phyloP scores from a whole-genome alignment of 2,888 invertebrate species.

The Limulus polyphemus region DNA sequence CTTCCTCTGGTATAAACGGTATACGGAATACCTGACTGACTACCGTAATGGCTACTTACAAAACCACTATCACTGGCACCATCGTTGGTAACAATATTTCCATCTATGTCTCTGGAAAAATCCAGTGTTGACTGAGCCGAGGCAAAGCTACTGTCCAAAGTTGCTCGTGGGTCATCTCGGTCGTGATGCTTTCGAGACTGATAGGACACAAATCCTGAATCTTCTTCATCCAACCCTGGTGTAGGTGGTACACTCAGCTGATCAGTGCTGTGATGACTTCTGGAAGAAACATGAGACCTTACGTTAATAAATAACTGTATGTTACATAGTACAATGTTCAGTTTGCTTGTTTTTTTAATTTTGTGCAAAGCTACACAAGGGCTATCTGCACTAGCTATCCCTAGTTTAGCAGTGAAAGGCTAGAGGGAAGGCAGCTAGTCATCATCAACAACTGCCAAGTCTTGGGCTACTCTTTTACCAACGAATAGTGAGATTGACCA shows the following conservation, averaged over 20 bases:
- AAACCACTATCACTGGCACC: not conserved
- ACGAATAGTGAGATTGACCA: too few species aligned
- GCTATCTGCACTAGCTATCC: too few species aligned
- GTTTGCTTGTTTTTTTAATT: too few species aligned
- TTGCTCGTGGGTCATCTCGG: slow-evolving; percentile 17
- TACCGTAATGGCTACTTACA: not conserved
- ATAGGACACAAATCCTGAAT: slow-evolving; percentile 28
- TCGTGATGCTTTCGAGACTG: slow-evolving; percentile 19
- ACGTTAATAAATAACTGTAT: too few species aligned
- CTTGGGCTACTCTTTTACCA: too few species aligned
- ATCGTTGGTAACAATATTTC: not conserved
- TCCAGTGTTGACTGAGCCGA: slow-evolving; percentile 7
- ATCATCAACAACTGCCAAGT: too few species aligned
- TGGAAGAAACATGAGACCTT: too few species aligned
- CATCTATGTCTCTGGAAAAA: not conserved
- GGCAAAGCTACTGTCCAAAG: slow-evolving; percentile 13
- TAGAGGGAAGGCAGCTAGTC: too few species aligned
- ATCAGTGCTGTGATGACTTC: too few species aligned
- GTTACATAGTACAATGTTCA: too few species aligned
- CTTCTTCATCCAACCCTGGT: slow-evolving; percentile 23
- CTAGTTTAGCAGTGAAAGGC: too few species aligned
- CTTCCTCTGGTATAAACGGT: not conserved
- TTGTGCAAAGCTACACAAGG: too few species aligned
- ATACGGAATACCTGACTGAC: not conserved
- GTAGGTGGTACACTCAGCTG: not conserved